Conservation (phyloP, 2,888 invertebrate genomes). For the Volucella inflata region DNA sequence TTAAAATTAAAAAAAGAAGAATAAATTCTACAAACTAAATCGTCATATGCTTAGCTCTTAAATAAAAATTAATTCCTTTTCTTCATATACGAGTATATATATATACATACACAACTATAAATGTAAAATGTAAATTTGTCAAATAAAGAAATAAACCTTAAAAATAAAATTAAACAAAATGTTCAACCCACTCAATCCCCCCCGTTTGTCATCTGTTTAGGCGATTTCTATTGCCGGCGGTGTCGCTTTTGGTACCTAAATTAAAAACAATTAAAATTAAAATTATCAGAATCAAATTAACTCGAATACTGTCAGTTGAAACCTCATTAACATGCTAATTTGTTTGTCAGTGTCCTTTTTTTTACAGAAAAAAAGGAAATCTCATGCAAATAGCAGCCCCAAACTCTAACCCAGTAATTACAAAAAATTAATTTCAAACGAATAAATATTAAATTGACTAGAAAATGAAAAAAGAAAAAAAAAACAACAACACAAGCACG, state of each 20-base stretch:
- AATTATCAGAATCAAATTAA: conserved; percentile 25
- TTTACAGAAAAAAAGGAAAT: not conserved
- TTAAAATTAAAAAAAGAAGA: conserved; percentile 20
- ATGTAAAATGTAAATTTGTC: conserved; percentile 22
- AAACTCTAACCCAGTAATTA: not conserved
- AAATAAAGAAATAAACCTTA: conserved; percentile 36
- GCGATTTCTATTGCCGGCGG: conserved; percentile 58
- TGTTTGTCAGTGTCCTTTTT: not conserved
- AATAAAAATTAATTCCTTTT: conserved; percentile 12
- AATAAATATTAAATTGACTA: conserved; percentile 70
- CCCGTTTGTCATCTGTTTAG: conserved; percentile 4
- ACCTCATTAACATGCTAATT: conserved; percentile 66
- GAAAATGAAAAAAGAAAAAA: conserved; percentile 32
- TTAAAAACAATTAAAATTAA: conserved; percentile 32
- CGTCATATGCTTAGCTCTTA: conserved; percentile 44
- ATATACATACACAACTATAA: not conserved
- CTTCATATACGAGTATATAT: not conserved
- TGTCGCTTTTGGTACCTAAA: conserved; percentile 65
- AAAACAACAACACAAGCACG: conserved; percentile 21
- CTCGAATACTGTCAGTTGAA: conserved; percentile 34
- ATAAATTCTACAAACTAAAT: conserved; percentile 30
- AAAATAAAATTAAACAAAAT: not conserved
- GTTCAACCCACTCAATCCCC: not conserved
- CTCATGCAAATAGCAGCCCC: conserved; percentile 51
- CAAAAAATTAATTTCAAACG: conserved; percentile 55